Evolutionary conservation across 2,797 vertebrate species (phyloP).

Genomic region (Gymnothorax javanicus): DNA sequence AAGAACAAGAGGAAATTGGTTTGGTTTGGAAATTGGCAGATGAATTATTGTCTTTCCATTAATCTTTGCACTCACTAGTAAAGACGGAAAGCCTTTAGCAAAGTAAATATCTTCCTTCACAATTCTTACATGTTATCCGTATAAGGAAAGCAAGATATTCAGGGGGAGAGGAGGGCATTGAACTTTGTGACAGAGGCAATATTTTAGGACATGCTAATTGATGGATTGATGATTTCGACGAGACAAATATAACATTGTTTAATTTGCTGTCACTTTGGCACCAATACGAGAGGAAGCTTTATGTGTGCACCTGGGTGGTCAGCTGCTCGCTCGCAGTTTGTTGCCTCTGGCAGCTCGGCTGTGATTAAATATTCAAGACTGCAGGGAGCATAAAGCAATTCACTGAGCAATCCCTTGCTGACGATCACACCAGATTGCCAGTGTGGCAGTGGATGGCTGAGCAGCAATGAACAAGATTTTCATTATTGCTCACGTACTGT

Average conservation of each 20-base stretch:
- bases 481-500: not conserved
- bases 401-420: not conserved
- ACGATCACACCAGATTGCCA: slow-evolving; percentile 10
- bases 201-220: not conserved
- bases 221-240: slow-evolving; percentile 19
- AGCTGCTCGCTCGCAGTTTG: slow-evolving; percentile 30
- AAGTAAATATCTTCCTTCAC: slow-evolving; percentile 4
- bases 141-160: not conserved
- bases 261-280: slow-evolving; percentile 20
- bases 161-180: not conserved
- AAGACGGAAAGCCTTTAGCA: not conserved
- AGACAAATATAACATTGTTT: slow-evolving; percentile 26
- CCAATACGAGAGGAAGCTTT: slow-evolving; percentile 15
- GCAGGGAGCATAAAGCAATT: slow-evolving; percentile 24
- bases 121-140: slow-evolving; percentile 1
- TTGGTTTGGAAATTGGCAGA: not conserved
- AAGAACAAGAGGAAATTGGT: not conserved
- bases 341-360: slow-evolving; percentile 22
- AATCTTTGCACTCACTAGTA: not conserved
- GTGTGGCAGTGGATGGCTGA: slow-evolving; percentile 18
- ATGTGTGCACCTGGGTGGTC: slow-evolving; percentile 28
- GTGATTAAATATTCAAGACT: slow-evolving; percentile 42
- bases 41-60: too few species aligned
- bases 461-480: slow-evolving; percentile 5
- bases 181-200: slow-evolving; percentile 7